These are phyloP conservation scores for Plebejus argus DNA, from an alignment of 2,888 invertebrate genomes.

Conservation along the genomic window DNA sequence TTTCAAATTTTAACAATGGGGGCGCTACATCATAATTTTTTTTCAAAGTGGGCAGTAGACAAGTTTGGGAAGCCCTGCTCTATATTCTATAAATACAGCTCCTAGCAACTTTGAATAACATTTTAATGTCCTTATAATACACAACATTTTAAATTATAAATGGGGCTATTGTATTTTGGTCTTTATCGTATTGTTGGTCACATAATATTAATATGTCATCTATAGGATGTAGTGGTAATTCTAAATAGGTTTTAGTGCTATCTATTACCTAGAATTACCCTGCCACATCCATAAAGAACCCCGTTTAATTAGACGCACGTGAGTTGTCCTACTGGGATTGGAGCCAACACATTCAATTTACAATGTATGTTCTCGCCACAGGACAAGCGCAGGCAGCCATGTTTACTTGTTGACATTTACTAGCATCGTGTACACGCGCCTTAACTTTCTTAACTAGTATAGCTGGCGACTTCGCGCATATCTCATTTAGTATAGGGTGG, in stretches of 20 bases:
- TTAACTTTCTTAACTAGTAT: background rate
- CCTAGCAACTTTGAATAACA: no score
- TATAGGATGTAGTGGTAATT: background rate
- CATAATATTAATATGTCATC: background rate
- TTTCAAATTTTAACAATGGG: no score
- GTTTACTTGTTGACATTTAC: slow-evolving; percentile 28
- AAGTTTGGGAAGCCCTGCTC: no score
- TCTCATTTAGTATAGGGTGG: background rate
- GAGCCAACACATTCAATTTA: slow-evolving; percentile 42
- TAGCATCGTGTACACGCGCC: background rate
- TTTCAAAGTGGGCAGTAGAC: no score
- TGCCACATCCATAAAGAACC: background rate
- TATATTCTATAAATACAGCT: no score
- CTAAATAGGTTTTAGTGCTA: background rate
- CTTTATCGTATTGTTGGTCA: background rate
- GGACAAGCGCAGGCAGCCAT: slow-evolving; percentile 29
- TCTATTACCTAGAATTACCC: background rate
- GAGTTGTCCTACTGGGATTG: slow-evolving; percentile 32
- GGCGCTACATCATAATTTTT: no score
- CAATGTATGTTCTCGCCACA: slow-evolving; percentile 37
- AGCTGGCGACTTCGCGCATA: background rate
- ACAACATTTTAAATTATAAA: no score
- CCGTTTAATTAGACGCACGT: slow-evolving; percentile 27
- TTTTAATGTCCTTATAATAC: no score
- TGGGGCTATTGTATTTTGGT: no score